Conservation (phyloP, 1,140 invertebrate genomes). For the Rhopalosiphum maidis region DNA sequence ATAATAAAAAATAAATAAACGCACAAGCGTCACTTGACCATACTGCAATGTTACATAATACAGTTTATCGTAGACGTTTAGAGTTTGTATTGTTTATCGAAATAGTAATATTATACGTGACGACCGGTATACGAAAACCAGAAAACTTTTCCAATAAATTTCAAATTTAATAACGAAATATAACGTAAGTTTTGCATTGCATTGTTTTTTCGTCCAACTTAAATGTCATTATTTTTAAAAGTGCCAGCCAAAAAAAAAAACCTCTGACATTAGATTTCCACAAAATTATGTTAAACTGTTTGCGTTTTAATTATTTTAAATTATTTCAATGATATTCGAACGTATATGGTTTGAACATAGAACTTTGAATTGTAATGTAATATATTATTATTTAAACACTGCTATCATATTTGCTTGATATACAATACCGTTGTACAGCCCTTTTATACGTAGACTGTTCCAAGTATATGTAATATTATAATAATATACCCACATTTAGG, state of each 20-base stretch:
- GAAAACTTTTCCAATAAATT: constrained; percentile 10
- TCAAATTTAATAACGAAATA: not conserved
- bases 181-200: not conserved
- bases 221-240: not conserved
- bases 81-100: constrained; percentile 10
- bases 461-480: not conserved
- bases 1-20: not conserved
- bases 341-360: not conserved
- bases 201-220: not conserved
- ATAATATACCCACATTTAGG: not conserved
- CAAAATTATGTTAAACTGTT: not conserved
- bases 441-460: not conserved
- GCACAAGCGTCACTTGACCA: not conserved
- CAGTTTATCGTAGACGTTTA: not conserved
- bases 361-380: constrained; percentile 13
- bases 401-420: not conserved
- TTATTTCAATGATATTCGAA: not conserved
- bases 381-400: constrained; percentile 2
- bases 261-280: not conserved
- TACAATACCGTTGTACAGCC: not conserved
- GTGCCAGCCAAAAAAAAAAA: no score
- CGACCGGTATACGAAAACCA: not conserved
- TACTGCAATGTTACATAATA: not conserved
- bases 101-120: constrained; percentile 9
- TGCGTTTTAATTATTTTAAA: not conserved